Evolutionary conservation across 2,888 invertebrate genomes (phyloP).

Genomic region (Pyrrhosoma nymphula): DNA sequence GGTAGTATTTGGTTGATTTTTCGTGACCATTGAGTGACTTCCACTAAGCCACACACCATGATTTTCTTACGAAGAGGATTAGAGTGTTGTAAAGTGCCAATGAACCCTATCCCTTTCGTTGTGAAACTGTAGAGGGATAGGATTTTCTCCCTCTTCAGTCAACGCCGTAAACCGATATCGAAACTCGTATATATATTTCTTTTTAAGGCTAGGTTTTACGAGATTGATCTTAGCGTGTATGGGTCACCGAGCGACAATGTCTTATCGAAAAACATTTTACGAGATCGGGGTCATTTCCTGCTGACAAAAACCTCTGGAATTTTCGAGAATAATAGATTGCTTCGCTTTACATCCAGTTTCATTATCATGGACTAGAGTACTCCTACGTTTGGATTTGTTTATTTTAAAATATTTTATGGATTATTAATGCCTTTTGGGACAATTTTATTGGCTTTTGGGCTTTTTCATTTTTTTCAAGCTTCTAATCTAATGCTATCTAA

Average conservation of each 20-base stretch:
- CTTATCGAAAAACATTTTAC: conserved; percentile 60
- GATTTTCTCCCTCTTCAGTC: background rate
- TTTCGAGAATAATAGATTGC: conserved; percentile 21
- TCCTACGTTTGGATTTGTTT: background rate
- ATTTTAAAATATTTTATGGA: background rate
- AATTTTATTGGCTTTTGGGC: background rate
- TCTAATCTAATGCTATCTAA: background rate
- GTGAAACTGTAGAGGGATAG: background rate
- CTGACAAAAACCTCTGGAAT: background rate
- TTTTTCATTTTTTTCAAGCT: background rate
- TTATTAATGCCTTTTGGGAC: background rate
- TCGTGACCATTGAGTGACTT: background rate
- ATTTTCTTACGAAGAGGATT: background rate
- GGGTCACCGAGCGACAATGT: conserved; percentile 47
- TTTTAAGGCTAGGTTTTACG: conserved; percentile 50
- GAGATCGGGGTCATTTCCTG: conserved; percentile 63
- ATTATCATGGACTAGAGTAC: background rate
- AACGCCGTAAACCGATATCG: conserved; percentile 1
- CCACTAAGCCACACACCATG: background rate
- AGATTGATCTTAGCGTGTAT: conserved; percentile 58
- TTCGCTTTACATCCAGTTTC: background rate
- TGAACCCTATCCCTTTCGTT: conserved; percentile 9
- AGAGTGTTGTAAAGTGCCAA: conserved; percentile 7
- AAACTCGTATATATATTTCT: conserved; percentile 37
- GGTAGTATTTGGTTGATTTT: background rate